Conservation (phyloP, 1,140 invertebrate genomes). For the Dinoponera quadriceps region DNA sequence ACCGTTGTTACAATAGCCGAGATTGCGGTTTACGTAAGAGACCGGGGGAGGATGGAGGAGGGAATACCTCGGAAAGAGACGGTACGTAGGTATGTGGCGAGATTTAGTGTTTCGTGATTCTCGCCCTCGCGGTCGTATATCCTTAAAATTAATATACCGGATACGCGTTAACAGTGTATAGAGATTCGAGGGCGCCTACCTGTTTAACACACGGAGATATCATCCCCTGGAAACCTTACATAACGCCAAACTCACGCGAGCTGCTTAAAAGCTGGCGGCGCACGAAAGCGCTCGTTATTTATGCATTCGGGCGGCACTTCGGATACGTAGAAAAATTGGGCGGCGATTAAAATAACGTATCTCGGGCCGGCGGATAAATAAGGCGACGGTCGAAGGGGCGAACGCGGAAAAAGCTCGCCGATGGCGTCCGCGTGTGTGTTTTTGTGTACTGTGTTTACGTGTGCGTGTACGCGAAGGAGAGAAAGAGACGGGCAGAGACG, state of each 20-base stretch:
- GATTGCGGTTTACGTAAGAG: slow-evolving; percentile 52
- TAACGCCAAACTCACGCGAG: not conserved
- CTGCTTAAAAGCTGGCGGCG: slow-evolving; percentile 14
- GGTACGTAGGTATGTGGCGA: slow-evolving; percentile 30
- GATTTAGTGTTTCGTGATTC: slow-evolving; percentile 62
- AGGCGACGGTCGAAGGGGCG: not conserved
- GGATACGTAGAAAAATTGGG: slow-evolving; percentile 24
- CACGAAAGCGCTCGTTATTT: slow-evolving; percentile 8
- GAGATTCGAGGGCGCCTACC: not conserved
- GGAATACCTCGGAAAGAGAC: slow-evolving; percentile 8
- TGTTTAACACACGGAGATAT: slow-evolving; percentile 1
- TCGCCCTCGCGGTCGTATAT: slow-evolving; percentile 54
- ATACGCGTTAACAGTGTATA: slow-evolving; percentile 3
- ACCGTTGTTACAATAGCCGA: slow-evolving; percentile 44
- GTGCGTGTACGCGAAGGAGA: slow-evolving; percentile 7
- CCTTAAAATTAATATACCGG: slow-evolving; percentile 68
- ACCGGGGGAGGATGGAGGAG: not conserved
- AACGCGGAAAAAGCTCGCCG: not conserved
- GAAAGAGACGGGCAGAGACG: not conserved
- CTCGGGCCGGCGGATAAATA: not conserved
- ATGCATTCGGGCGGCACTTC: slow-evolving; percentile 15
- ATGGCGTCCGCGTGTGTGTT: not conserved
- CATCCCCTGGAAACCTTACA: slow-evolving; percentile 16
- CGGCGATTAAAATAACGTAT: slow-evolving; percentile 46
- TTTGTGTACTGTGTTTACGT: not conserved